Conservation (phyloP, 2,797 vertebrate species). For the Morus bassanus region DNA sequence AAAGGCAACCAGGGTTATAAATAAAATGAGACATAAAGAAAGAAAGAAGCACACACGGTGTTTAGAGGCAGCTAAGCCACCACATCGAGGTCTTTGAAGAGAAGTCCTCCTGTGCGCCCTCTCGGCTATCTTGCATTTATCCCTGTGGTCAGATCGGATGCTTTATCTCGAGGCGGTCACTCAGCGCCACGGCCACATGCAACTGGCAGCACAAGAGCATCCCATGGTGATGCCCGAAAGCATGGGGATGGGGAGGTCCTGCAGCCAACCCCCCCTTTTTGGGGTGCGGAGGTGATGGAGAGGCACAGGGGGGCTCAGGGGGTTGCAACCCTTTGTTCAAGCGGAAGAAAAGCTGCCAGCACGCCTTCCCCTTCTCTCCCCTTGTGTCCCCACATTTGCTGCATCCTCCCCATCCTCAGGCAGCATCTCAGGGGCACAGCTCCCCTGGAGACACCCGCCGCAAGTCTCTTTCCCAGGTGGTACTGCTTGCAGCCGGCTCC, state of each 20-base stretch:
- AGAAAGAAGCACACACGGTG: background rate
- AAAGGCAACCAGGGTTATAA: constrained; percentile 11
- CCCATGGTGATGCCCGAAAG: background rate
- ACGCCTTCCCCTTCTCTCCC: background rate
- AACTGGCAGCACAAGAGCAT: background rate
- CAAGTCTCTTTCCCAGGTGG: background rate
- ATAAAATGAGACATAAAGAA: constrained; percentile 17
- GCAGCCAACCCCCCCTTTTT: accelerated
- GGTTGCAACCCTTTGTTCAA: background rate
- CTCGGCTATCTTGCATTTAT: background rate
- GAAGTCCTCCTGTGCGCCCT: background rate
- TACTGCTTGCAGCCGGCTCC: background rate
- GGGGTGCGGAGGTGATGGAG: background rate
- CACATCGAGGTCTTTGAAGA: background rate
- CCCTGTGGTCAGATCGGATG: background rate
- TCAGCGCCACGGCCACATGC: accelerated
- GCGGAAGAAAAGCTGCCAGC: background rate
- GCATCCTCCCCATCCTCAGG: background rate
- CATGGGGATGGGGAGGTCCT: accelerated
- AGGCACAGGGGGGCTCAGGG: background rate
- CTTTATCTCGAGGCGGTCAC: background rate
- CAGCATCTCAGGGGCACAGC: background rate
- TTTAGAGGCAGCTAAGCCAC: background rate
- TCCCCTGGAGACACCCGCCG: accelerated
- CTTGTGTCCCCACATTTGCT: accelerated